Evolutionary conservation across 2,113 vertebrate genomes (phyloP), one percentile per base, ranked within the genome.

Genomic region (Sisor rabdophorus): DNA sequence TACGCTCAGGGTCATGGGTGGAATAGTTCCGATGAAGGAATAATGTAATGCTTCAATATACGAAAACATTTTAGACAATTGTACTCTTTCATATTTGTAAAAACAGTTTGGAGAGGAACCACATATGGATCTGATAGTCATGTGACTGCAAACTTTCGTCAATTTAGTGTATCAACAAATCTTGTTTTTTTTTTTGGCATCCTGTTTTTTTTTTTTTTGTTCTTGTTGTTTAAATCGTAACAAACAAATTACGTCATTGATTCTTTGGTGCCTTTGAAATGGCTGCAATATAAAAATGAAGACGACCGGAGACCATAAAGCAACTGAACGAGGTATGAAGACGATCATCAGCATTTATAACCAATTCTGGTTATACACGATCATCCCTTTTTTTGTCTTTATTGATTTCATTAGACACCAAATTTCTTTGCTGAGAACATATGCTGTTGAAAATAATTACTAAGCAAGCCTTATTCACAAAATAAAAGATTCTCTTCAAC

Each of bases 191-290:
- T 19, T 20, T 65, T 58, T 52, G 9, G 56, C 1, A 44, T 17
- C 12, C 69, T 26, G 11, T 40, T 44, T 17, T 7, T 24, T 24
- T 24, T 16, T n/a, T n/a, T n/a, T 59, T 55, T n/a, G 22, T 22
- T 10, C 22, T 30, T 30, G 63, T 71, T 26, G 16, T 50, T 11
- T 50, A 28, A 68, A 56, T 53, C 32, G 26, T 47, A 13, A 20
- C 84, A 76, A 24, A 68, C 68, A 65, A 48, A 59, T 22, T 22
- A 47, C 69, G 58, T 55, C 68, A 50, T 67, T 15, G 55, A 87
- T 76, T 85, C 75, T 86, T 84, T 77, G 81, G 87, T 90, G 88
- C 88, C 90, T 90, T 90, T 86, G 78, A 80, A 74, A 80, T 81
- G 75, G 78, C 84, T 12, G 6, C 11, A 52, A 70, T 54, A 47